Evolutionary conservation across 2,113 vertebrate genomes (phyloP).

Genomic region (Accipiter cooperii): DNA sequence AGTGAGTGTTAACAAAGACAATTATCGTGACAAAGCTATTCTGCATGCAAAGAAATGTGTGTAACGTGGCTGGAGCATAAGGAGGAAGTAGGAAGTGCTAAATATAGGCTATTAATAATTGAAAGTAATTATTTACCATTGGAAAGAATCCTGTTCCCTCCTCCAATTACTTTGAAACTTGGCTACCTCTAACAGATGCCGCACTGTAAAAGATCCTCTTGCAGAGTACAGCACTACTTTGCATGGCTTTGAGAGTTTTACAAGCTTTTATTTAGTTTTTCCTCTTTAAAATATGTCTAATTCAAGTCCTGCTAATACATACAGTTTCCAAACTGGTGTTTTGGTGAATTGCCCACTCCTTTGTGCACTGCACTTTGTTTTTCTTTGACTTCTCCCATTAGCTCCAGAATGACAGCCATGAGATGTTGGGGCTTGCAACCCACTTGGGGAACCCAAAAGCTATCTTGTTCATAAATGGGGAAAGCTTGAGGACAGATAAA

Average conservation of each 20-base stretch:
- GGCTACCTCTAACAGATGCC: background rate
- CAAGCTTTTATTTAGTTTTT: background rate
- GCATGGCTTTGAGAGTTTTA: background rate
- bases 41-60: background rate
- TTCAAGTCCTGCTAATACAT: background rate
- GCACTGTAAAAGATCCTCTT: background rate
- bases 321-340: background rate
- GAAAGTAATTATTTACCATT: background rate
- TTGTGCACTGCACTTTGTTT: background rate
- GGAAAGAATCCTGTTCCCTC: background rate
- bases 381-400: background rate
- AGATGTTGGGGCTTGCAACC: background rate
- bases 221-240: background rate
- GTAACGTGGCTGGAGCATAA: background rate
- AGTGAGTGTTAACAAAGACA: background rate
- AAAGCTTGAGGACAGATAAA: background rate
- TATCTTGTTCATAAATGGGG: background rate
- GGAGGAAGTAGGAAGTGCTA: background rate
- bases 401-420: background rate
- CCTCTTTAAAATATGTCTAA: background rate
- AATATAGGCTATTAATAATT: background rate
- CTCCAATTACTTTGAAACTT: background rate
- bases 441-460: background rate
- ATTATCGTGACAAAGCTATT: background rate
- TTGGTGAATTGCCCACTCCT: background rate